These are phyloP conservation scores for Thereuonema tuberculata DNA, from an alignment of 1,140 invertebrate species.

Conservation along the genomic window DNA sequence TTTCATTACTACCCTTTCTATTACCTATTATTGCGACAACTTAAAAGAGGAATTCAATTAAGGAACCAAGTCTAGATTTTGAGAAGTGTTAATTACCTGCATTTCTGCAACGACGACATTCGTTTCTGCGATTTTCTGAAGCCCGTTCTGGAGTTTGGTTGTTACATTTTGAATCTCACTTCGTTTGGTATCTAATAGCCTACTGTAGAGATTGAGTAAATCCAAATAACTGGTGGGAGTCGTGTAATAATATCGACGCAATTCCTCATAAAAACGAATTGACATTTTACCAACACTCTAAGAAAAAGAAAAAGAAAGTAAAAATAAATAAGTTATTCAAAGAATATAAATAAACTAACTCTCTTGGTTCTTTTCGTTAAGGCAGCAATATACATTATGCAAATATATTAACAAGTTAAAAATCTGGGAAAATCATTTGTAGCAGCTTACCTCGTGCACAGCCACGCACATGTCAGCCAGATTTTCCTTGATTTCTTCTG, in stretches of 20 bases:
- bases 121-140: conserved; percentile 68
- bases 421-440: too few relatives aligned
- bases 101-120: conserved; percentile 42
- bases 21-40: too few relatives aligned
- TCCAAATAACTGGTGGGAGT: conserved; percentile 80
- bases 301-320: conserved; percentile 28
- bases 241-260: conserved; percentile 70
- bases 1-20: too few relatives aligned
- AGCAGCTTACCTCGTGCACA: background rate
- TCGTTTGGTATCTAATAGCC: conserved; percentile 46
- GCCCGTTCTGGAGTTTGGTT: conserved; percentile 35
- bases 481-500: background rate
- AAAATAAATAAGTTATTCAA: conserved; percentile 35
- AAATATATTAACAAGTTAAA: too few relatives aligned
- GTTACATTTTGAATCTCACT: conserved; percentile 43
- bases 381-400: too few relatives aligned
- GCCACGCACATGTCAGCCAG: background rate
- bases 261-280: conserved; percentile 57
- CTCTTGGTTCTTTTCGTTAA: too few relatives aligned
- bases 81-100: background rate
- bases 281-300: conserved; percentile 61
- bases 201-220: conserved; percentile 61
- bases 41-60: too few relatives aligned
- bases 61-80: too few relatives aligned
- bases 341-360: too few relatives aligned